Evolutionary conservation across 2,888 invertebrate genomes (phyloP).

Genomic region (Xanthorhoe spadicearia): DNA sequence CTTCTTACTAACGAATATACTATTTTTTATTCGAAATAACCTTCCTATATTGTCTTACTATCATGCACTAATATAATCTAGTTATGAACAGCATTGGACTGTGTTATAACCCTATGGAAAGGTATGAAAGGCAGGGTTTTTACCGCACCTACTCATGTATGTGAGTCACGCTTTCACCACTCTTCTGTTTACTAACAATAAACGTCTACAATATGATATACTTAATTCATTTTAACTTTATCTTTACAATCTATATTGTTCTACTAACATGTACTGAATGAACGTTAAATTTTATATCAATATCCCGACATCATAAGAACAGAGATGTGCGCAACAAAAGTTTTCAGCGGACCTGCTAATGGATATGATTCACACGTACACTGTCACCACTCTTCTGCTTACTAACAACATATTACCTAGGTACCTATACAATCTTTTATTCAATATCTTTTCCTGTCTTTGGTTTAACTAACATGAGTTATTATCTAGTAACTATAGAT

Average conservation of each 20-base stretch:
- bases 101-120: background rate
- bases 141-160: too few species aligned
- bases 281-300: too few species aligned
- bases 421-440: conserved; percentile 16
- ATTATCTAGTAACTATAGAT: too few species aligned
- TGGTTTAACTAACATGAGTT: background rate
- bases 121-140: background rate
- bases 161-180: too few species aligned
- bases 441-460: conserved; percentile 7
- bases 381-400: conserved; percentile 28
- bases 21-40: conserved; percentile 15
- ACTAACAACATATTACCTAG: conserved; percentile 32
- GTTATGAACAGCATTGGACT: too few species aligned
- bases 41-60: background rate
- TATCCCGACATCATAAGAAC: too few species aligned
- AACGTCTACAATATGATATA: too few species aligned
- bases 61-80: background rate
- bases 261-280: too few species aligned
- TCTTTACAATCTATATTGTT: too few species aligned
- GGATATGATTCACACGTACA: conserved; percentile 81
- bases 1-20: conserved; percentile 27
- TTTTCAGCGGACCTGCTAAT: conserved; percentile 83
- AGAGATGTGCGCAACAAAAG: too few species aligned
- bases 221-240: too few species aligned
- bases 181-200: too few species aligned